Conservation (phyloP, 2,797 vertebrate genomes). For the Pogonophryne albipinna region DNA sequence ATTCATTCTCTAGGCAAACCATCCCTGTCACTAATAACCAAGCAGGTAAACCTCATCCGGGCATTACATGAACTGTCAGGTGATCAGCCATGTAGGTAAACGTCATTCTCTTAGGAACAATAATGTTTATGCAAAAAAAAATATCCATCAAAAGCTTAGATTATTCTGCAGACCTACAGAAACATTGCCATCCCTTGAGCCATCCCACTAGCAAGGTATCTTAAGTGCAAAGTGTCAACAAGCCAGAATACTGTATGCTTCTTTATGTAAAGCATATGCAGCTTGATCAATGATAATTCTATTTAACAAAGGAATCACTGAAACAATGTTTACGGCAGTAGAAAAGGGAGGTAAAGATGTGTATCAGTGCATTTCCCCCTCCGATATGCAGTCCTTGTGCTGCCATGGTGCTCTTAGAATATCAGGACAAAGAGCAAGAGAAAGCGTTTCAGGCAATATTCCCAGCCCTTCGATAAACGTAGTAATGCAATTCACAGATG, state of each 20-base stretch:
- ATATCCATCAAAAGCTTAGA: background rate
- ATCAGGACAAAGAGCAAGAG: constrained; percentile 69
- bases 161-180: background rate
- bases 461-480: constrained; percentile 81
- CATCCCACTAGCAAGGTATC: background rate
- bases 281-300: background rate
- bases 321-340: constrained; percentile 24
- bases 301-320: constrained; percentile 9
- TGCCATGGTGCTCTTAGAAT: constrained; percentile 53
- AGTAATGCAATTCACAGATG: constrained; percentile 84
- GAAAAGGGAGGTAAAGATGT: constrained; percentile 28
- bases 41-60: background rate
- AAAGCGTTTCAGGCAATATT: constrained; percentile 79
- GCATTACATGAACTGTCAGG: background rate
- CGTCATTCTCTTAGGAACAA: background rate
- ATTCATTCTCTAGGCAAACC: background rate
- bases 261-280: constrained; percentile 22
- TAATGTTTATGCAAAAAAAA: background rate
- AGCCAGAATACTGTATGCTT: background rate
- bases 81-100: background rate
- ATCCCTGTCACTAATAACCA: background rate
- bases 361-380: constrained; percentile 34
- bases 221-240: background rate
- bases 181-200: background rate
- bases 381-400: constrained; percentile 18